Evolutionary conservation across 2,113 vertebrate species (phyloP).

Genomic region (Hyla sarda): DNA sequence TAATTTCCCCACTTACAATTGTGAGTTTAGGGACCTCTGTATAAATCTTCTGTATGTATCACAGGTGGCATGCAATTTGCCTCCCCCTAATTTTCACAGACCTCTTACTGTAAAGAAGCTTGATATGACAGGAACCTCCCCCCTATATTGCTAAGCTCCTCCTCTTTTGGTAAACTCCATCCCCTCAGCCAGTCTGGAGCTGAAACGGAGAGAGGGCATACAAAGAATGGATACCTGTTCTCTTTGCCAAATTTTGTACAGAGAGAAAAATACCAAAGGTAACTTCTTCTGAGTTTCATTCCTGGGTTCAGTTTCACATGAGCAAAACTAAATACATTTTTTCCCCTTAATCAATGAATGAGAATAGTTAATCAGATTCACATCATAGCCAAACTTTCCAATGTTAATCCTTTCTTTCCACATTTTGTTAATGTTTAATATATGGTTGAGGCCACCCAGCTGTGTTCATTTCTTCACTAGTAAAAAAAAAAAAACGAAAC

Average conservation of each 20-base stretch:
- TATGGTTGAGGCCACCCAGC: constrained; percentile 4
- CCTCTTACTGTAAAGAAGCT: not conserved
- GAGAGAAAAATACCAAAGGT: not conserved
- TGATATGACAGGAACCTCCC: not conserved
- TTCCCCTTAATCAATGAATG: not conserved
- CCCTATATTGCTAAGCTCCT: not conserved
- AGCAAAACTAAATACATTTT: not conserved
- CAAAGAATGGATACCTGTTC: not conserved
- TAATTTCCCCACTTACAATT: too few relatives aligned
- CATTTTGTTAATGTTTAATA: not conserved
- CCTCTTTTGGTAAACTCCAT: not conserved
- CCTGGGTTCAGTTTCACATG: not conserved
- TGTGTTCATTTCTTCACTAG: not conserved
- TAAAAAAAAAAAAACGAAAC: not conserved
- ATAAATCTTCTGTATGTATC: not conserved
- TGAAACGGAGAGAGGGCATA: too few relatives aligned
- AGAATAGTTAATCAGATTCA: not conserved
- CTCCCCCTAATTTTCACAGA: too few relatives aligned
- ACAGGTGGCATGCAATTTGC: too few relatives aligned
- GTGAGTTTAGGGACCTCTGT: too few relatives aligned
- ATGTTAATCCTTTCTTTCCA: not conserved
- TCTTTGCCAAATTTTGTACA: not conserved
- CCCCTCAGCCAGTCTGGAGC: not conserved
- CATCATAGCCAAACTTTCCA: not conserved
- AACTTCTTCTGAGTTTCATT: not conserved